Evolutionary conservation across 2,113 vertebrate genomes (phyloP).

Genomic region (Ondatra zibethicus): DNA sequence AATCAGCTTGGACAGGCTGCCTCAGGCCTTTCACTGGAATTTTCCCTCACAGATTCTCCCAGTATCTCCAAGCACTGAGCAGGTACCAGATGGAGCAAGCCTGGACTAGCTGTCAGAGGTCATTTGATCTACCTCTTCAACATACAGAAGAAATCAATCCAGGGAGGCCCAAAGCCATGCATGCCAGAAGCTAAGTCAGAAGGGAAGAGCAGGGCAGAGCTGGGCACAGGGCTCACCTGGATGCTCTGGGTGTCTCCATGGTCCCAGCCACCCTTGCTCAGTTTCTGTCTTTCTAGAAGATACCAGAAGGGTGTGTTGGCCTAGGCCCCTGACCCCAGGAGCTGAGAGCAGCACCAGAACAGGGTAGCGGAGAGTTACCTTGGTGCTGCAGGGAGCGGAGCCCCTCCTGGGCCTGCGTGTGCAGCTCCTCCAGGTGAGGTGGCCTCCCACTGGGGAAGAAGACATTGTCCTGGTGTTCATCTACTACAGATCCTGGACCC

Average conservation of each 20-base stretch:
- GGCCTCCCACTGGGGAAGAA: conserved; percentile 93
- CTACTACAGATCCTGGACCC: conserved; percentile 63
- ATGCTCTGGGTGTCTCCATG: conserved; percentile 92
- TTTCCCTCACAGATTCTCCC: background rate
- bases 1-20: background rate
- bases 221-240: conserved; percentile 84
- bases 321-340: background rate
- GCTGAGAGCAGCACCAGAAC: background rate
- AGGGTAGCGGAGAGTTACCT: conserved; percentile 83
- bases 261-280: conserved; percentile 88
- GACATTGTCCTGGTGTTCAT: conserved; percentile 92
- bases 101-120: background rate
- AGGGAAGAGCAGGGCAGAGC: background rate
- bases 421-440: conserved; percentile 94
- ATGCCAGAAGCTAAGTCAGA: background rate
- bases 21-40: background rate
- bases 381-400: conserved; percentile 94
- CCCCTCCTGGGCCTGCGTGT: conserved; percentile 94
- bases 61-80: background rate
- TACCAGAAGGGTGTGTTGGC: conserved; percentile 25
- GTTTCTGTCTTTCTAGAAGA: conserved; percentile 90
- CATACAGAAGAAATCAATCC: conserved; percentile 2
- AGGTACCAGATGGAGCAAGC: background rate
- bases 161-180: conserved; percentile 21
- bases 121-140: background rate